Evolutionary conservation across 2,888 invertebrate genomes (phyloP), one percentile per base, ranked within the genome.

Genomic region (Agonopterix alstromeriana): DNA sequence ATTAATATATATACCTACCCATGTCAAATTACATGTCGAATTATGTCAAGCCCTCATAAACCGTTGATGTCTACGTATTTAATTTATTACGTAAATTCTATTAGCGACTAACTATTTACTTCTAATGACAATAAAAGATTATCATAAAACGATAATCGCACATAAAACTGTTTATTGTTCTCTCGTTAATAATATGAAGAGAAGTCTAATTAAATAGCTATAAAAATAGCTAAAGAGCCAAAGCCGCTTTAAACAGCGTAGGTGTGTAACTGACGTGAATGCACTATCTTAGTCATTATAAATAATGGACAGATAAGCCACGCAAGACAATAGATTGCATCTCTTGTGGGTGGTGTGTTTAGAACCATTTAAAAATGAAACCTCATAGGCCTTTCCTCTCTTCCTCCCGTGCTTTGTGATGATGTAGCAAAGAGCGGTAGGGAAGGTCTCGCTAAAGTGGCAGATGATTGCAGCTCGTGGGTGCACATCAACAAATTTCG

Each of bases 231-330:
- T 45, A 44, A 46, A 42, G 2, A 27, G 9, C 2, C 10, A 9
- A 38, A 40, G 40, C 10, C 41, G 44, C 42, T 42, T 47, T 35
- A 48, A 46, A 17, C 43, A 40, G 75, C 71, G 83, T 83, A 76
- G 83, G 84, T 63, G 80, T 73, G 54, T 57, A 59, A 66, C 57
- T 65, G 66, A 71, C 70, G 62, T 71, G 69, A 73, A 74, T 70
- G 73, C 70, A 71, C 70, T 67, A 73, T 73, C 70, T 69, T 57
- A 74, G 73, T 77, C 77, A 81, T 84, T 82, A 80, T 81, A 82
- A 84, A 77, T 84, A 82, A 84, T 82, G 76, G 74, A 60, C 63
- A 77, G 82, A 82, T 81, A 80, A 80, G 74, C 68, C 27, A 27
- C 63, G 42, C 11, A 65, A 82, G 77, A 84, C 83, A 83, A 84